Evolutionary conservation across 2,113 vertebrate species (phyloP), one percentile per base, ranked within the genome.

Genomic region (Seriola dumerili): DNA sequence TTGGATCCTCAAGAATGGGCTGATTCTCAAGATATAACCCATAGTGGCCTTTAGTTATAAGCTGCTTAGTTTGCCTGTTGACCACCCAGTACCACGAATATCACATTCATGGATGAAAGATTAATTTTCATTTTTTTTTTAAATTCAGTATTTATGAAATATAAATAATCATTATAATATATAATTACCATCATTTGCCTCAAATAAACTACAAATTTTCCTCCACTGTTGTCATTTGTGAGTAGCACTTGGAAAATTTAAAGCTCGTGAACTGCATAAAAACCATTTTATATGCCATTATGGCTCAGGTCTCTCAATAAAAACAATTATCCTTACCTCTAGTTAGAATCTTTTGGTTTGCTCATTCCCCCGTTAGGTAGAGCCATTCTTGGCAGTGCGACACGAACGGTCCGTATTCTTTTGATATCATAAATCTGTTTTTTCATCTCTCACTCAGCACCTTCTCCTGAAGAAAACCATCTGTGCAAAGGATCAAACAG

Each of bases 381-480:
- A 82, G 72, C 38, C 42, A 0, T 57, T 76, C 36, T 84, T 82
- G 86, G 88, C 78, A 70, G 59, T 32, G 67, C 48, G 59, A 29
- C 59, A 19, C 11, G 23, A 61, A 34, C 19, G 29, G 73, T 74
- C 32, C 52, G 61, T 70, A 50, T 79, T 79, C 11, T 81, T 88
- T 76, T 73, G 76, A 87, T 91, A 78, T 62, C 61, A 63, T 85
- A 87, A 89, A 91, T 80, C 88, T 76, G 80, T 2, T 61, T 84
- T 86, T 85, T 90, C 85, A 85, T 48, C 65, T 86, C 81, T 92
- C 87, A 92, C 88, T 93, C 88, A 85, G 73, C 92, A 88, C 87
- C 86, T 84, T 82, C 12, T 66, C 67, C 71, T 84, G 90, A 89
- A 81, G 83, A 89, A 89, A 90, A 89, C 81, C 91, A 93, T 92